Base-by-base conservation (phyloP, 2,797 vertebrate genomes). In the Carduelis carduelis region DNA sequence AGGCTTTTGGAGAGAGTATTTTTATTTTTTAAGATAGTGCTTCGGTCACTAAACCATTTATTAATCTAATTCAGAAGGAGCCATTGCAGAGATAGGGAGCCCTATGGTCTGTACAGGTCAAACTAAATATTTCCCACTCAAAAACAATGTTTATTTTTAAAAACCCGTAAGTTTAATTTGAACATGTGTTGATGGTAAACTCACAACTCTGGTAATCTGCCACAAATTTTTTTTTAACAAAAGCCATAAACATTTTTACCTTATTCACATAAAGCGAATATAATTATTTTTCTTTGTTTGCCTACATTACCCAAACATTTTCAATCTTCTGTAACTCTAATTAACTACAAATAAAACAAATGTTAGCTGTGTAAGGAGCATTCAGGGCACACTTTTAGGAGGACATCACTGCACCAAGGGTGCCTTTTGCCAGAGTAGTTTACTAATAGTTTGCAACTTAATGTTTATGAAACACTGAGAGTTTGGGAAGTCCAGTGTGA, bases 1-100 rank as follows among this genome's bases (percentile, higher is more conserved):
- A 74, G 32, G 87, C 47, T 57, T 94, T 92, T 69, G 72, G 32
- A 81, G 46, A 46, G 76, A 63, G 27, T 56, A 83, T 78, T 91
- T 78, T 92, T 57, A 89, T 92, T 93, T 94, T 87, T 95, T 66
- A 68, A 92, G 79, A 65, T 32, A 92, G 43, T 63, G 41, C 89
- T 95, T 96, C 89, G 79, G 72, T 87, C 76, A 60, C 55, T 70
- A 82, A 91, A 65, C 26, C 79, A 83, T 86, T 96, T 91, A 61
- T 63, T 70, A 63, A 41, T 47, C 9, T 88, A 85, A 91, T 71
- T 80, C 63, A 87, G 60, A 87, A 79, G 35, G n/a, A 87, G 43
- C 37, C 12, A 5, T 66, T 14, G 55, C 46, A 69, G 22, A 78
- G 53, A 81, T 57, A 17, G 37, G 37, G 37, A 37, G 37, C 37